Evolutionary conservation across 2,888 invertebrate genomes (phyloP).

Genomic region (Electrophaes corylata): DNA sequence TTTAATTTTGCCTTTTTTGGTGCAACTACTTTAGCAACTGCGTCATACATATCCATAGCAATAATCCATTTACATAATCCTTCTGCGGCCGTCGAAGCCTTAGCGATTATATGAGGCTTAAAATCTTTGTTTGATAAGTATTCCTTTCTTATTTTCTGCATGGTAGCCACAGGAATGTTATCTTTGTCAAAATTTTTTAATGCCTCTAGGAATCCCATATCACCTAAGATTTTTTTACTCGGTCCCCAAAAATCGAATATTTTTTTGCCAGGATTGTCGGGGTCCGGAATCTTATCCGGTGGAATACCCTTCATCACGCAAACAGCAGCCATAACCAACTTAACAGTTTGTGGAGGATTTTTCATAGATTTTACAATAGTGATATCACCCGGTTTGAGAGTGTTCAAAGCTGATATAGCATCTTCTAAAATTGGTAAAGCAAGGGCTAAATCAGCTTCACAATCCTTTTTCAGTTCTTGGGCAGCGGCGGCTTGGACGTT

Average conservation of each 20-base stretch:
- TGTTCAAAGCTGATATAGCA: conserved; percentile 90
- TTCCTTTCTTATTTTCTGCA: conserved; percentile 90
- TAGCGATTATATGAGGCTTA: conserved; percentile 91
- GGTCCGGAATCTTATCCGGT: conserved; percentile 90
- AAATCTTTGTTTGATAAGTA: conserved; percentile 91
- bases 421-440: conserved; percentile 93
- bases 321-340: conserved; percentile 95
- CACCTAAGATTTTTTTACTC: conserved; percentile 91
- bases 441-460: conserved; percentile 95
- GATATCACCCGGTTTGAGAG: conserved; percentile 93
- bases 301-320: conserved; percentile 93
- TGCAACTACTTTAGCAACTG: conserved; percentile 91
- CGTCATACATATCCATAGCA: conserved; percentile 95
- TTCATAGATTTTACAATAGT: conserved; percentile 95
- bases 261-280: conserved; percentile 86
- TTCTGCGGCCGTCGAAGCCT: conserved; percentile 97
- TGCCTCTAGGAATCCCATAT: conserved; percentile 90
- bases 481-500: conserved; percentile 94
- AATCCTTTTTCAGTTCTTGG: conserved; percentile 93
- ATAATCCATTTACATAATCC: conserved; percentile 96
- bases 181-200: conserved; percentile 93
- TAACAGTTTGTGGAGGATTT: conserved; percentile 92
- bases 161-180: conserved; percentile 89
- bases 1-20: conserved; percentile 93
- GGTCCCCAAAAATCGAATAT: conserved; percentile 94